These are phyloP conservation scores for Enteromius viviparus DNA, from an alignment of 2,797 vertebrate species.

Conservation along the genomic window DNA sequence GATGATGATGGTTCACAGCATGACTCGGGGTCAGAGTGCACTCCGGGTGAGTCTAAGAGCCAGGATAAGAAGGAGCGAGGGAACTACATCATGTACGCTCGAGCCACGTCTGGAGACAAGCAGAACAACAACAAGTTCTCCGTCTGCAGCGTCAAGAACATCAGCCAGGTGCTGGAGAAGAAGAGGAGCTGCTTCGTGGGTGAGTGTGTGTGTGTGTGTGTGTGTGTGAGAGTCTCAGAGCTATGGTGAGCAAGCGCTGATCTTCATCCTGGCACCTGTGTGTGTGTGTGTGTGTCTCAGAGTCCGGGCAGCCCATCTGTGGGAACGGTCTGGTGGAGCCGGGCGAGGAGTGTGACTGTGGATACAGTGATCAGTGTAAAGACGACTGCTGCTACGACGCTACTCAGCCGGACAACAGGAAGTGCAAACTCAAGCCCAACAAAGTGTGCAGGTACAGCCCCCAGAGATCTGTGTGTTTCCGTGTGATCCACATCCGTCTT, in stretches of 20 bases:
- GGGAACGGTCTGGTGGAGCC: constrained; percentile 96
- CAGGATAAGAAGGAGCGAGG: constrained; percentile 96
- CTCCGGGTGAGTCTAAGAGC: constrained; percentile 95
- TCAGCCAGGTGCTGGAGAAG: constrained; percentile 97
- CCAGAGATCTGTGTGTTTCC: no score
- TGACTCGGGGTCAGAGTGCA: constrained; percentile 97
- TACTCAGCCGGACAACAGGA: constrained; percentile 89
- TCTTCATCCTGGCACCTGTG: background rate
- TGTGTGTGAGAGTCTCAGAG: no score
- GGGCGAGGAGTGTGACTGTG: constrained; percentile 97
- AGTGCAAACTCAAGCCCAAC: constrained; percentile 89
- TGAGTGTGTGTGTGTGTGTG: constrained; percentile 67
- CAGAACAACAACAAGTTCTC: constrained; percentile 99
- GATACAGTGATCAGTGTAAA: constrained; percentile 95
- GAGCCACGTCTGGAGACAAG: constrained; percentile 97
- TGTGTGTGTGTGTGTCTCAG: constrained; percentile 67
- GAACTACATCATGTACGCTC: constrained; percentile 99
- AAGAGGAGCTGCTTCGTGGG: constrained; percentile 98
- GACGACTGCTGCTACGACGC: constrained; percentile 94
- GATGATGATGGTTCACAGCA: constrained; percentile 77
- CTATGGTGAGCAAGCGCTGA: no score
- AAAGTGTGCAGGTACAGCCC: constrained; percentile 89
- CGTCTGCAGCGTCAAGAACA: constrained; percentile 93
- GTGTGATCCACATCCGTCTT: no score
- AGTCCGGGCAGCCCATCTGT: constrained; percentile 97